Conservation (phyloP, 2,113 vertebrate genomes). For the Sander lucioperca region DNA sequence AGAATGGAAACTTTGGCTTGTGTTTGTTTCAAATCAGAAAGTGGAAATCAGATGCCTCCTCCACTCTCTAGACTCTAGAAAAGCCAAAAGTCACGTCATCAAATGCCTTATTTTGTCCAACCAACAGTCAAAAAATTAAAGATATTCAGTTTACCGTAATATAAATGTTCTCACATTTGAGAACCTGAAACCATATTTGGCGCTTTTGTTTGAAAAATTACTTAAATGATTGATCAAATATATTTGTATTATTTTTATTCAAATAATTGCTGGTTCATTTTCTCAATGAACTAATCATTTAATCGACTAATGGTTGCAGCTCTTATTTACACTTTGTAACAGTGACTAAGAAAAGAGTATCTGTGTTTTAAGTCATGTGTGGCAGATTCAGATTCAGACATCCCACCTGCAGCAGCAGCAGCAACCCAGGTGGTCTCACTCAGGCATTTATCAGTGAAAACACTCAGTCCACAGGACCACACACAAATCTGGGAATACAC, state of each 20-base stretch:
- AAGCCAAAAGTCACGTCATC: neutral
- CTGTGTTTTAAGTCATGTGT: neutral
- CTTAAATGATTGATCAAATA: no score
- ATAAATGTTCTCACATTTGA: neutral
- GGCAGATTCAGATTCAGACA: neutral
- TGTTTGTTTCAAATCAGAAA: constrained; percentile 34
- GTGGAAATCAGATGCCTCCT: constrained; percentile 20
- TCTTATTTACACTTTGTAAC: neutral
- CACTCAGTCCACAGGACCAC: constrained; percentile 24
- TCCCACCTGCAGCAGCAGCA: constrained; percentile 10
- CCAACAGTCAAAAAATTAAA: neutral
- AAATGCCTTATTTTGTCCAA: neutral
- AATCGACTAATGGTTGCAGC: neutral
- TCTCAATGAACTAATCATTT: no score
- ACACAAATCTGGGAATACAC: constrained; percentile 6
- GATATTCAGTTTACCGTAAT: neutral
- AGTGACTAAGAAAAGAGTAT: neutral
- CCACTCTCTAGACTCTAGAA: neutral
- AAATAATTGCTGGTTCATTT: no score
- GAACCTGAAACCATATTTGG: neutral
- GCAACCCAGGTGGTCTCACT: constrained; percentile 45
- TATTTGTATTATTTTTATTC: no score
- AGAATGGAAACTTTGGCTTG: constrained; percentile 40
- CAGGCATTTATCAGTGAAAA: constrained; percentile 24
- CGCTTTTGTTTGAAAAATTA: no score